Conservation (phyloP, 2,797 vertebrate species). For the Mallotus villosus region DNA sequence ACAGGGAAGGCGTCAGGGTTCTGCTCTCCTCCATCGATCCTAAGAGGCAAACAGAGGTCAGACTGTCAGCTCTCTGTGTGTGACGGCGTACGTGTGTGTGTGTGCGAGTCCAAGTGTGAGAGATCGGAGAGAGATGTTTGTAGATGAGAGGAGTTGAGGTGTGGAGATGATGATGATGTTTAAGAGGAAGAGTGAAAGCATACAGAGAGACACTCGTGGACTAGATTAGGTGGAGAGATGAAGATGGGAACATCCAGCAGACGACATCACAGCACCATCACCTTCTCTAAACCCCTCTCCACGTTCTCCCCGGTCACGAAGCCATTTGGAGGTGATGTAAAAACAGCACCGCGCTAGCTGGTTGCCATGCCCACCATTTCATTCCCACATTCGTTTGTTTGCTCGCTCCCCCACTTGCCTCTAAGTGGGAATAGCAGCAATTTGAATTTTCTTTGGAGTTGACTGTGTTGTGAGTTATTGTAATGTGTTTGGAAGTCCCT, state of each 20-base stretch:
- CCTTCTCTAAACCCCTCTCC: conserved; percentile 60
- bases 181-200: too few species aligned
- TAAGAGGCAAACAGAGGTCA: not conserved
- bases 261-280: conserved; percentile 37
- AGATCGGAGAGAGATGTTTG: conserved; percentile 23
- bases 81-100: not conserved
- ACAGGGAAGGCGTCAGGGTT: conserved; percentile 13
- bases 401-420: conserved; percentile 43
- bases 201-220: too few species aligned
- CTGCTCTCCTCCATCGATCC: conserved; percentile 31
- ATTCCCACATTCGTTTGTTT: conserved; percentile 17
- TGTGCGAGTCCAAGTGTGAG: conserved; percentile 4
- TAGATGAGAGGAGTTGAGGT: conserved; percentile 19
- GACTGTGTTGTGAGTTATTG: conserved; percentile 49
- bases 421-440: conserved; percentile 57
- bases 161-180: too few species aligned
- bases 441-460: conserved; percentile 59
- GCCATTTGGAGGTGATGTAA: conserved; percentile 61
- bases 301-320: conserved; percentile 58
- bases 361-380: conserved; percentile 16
- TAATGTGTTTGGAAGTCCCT: conserved; percentile 21
- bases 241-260: too few species aligned
- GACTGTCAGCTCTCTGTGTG: not conserved
- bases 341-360: conserved; percentile 49
- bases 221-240: too few species aligned